Evolutionary conservation across 2,113 vertebrate species (phyloP).

Genomic region (Elgaria multicarinata): DNA sequence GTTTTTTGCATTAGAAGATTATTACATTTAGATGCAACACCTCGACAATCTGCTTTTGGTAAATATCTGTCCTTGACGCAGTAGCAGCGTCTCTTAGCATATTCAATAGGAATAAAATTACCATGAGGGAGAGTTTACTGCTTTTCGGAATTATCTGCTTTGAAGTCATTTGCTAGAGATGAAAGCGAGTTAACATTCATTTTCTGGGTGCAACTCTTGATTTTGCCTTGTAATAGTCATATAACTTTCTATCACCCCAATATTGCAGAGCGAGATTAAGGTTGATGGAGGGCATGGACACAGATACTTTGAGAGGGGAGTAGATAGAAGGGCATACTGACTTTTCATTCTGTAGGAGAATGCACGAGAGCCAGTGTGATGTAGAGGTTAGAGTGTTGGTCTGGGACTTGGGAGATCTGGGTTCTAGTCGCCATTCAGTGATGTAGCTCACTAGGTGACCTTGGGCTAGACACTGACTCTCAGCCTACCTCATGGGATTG

Average conservation of each 20-base stretch:
- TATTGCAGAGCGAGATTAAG: not conserved
- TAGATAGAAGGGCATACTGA: not conserved
- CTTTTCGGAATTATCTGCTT: constrained; percentile 26
- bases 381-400: too few relatives aligned
- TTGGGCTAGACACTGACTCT: too few relatives aligned
- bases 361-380: too few relatives aligned
- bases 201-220: constrained; percentile 4
- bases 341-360: not conserved
- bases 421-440: too few relatives aligned
- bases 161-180: constrained; percentile 18
- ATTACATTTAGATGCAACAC: constrained; percentile 84
- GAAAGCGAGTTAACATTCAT: not conserved
- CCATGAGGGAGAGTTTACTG: constrained; percentile 1
- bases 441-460: too few relatives aligned
- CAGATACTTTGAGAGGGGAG: not conserved
- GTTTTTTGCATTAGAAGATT: constrained; percentile 82
- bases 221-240: not conserved
- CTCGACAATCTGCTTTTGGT: constrained; percentile 80
- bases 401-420: too few relatives aligned
- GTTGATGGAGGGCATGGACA: not conserved
- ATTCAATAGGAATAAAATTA: constrained; percentile 42
- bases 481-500: too few relatives aligned
- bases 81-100: constrained; percentile 2
- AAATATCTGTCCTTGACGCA: constrained; percentile 83
- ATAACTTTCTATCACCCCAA: constrained; percentile 6